Base-by-base conservation (phyloP, 2,888 invertebrate species). In the Ischnura elegans region DNA sequence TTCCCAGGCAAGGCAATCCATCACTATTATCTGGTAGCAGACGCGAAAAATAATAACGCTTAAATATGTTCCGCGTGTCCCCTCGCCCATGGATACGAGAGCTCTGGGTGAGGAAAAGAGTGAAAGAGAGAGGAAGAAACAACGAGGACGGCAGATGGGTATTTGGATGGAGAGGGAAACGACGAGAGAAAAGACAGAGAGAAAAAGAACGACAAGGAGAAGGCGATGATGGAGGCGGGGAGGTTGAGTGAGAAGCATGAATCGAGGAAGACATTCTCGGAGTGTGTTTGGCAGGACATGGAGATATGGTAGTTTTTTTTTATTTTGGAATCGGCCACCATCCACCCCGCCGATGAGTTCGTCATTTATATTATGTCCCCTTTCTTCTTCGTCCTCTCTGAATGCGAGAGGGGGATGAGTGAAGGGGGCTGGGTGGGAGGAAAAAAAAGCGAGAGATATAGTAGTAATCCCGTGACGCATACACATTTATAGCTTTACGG, bases 11-110 rank as follows among this genome's bases (percentile, higher is more conserved):
- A 93, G 87, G 93, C 93, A 93, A 93, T 93, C 93, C 93, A 93
- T 93, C 93, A 93, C 93, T 93, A 93, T 93, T 93, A 93, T 93
- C 93, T 85, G 93, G 90, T 90, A 90, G 90, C 90, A 61, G 93
- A 93, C 93, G 93, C 93, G 93, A 93, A 93, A 93, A 93, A 93
- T 93, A 93, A 93, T 93, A 93, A 93, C 93, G 93, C 93, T 93
- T 93, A 93, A 93, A 93, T 93, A 93, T 93, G 84, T 61, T 87
- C 86, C 85, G 93, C 85, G 85, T 93, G 93, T 93, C 93, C 87
- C 87, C 90, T 90, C 93, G 13, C 51, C 16, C 8, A 84, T 85
- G 55, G 29, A 51, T 84, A 61, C 47, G 55, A 51, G 47, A 47
- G 51, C 36, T 43, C 36, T 25, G 21, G 29, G 84, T 76, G 84